Percentiles rank a stretch among this genome's conserved stretches.
phyloP scores from a whole-genome alignment of 2,888 invertebrate species.

The Leptothorax acervorum region DNA sequence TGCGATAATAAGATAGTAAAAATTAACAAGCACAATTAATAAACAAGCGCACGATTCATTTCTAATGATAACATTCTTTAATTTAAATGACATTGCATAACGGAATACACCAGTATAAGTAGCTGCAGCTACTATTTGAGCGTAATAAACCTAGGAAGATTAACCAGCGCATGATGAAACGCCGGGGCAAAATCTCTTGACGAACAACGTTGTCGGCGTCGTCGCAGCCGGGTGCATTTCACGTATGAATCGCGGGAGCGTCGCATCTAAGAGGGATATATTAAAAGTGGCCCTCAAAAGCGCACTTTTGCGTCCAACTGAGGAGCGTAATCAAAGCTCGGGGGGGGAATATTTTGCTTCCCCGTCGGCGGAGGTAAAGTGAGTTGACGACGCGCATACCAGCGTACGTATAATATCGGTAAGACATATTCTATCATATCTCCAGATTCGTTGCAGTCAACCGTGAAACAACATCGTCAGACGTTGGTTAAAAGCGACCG shows the following conservation, averaged over 20 bases:
- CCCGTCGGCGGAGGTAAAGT: conserved; percentile 5
- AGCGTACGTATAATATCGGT: background rate
- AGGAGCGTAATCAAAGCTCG: conserved; percentile 42
- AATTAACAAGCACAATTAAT: background rate
- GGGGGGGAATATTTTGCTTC: conserved; percentile 21
- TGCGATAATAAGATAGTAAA: background rate
- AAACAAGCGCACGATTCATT: conserved; percentile 1
- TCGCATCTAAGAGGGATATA: conserved; percentile 25
- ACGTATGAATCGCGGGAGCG: conserved; percentile 23
- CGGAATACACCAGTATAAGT: background rate
- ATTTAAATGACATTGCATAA: background rate
- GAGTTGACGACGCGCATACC: background rate
- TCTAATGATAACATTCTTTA: background rate
- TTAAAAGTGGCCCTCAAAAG: conserved; percentile 56
- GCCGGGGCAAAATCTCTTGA: conserved; percentile 11
- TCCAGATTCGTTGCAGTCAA: conserved; percentile 17
- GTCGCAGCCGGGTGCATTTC: background rate
- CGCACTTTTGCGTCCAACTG: conserved; percentile 47
- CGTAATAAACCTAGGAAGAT: background rate
- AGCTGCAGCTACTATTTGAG: conserved; percentile 1
- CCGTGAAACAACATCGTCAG: conserved; percentile 37
- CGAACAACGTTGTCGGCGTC: background rate
- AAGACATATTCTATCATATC: background rate
- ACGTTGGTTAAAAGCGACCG: conserved; percentile 9
- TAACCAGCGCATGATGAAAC: background rate